Conservation (phyloP, 1,140 invertebrate genomes). For the Ceratoteleas bidentatus region DNA sequence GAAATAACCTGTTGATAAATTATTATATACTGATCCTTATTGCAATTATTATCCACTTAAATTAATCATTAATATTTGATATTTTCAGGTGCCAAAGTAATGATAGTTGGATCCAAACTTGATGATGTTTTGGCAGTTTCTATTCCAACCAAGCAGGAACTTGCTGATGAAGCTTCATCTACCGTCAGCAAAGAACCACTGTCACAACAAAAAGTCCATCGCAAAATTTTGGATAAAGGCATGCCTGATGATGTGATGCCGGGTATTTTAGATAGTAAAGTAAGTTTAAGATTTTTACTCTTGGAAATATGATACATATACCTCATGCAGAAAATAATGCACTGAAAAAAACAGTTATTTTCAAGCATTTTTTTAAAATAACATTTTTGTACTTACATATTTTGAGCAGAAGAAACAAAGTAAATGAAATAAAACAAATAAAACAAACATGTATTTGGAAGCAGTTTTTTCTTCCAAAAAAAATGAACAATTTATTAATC, state of each 20-base stretch:
- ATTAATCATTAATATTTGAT: background rate
- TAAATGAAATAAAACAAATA: too few relatives aligned
- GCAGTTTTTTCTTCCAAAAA: too few relatives aligned
- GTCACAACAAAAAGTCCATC: conserved; percentile 92
- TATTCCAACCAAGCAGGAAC: conserved; percentile 84
- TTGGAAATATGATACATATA: too few relatives aligned
- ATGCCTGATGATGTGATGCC: conserved; percentile 94
- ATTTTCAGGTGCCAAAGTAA: conserved; percentile 88
- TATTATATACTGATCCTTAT: too few relatives aligned
- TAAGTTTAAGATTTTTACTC: conserved; percentile 68
- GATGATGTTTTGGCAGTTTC: conserved; percentile 93
- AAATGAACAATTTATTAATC: background rate
- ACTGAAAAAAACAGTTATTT: too few relatives aligned
- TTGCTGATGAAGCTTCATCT: conserved; percentile 75
- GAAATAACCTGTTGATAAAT: too few relatives aligned
- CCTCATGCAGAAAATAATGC: too few relatives aligned
- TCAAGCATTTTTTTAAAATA: too few relatives aligned
- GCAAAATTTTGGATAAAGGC: conserved; percentile 94
- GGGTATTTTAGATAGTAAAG: conserved; percentile 91
- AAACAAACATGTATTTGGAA: too few relatives aligned
- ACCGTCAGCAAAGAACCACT: conserved; percentile 88
- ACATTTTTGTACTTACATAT: too few relatives aligned
- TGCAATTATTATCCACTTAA: background rate
- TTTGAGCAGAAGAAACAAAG: too few relatives aligned
- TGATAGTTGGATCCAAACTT: conserved; percentile 96